Evolutionary conservation across 2,888 invertebrate genomes (phyloP).

Genomic region (Lasiommata megera): DNA sequence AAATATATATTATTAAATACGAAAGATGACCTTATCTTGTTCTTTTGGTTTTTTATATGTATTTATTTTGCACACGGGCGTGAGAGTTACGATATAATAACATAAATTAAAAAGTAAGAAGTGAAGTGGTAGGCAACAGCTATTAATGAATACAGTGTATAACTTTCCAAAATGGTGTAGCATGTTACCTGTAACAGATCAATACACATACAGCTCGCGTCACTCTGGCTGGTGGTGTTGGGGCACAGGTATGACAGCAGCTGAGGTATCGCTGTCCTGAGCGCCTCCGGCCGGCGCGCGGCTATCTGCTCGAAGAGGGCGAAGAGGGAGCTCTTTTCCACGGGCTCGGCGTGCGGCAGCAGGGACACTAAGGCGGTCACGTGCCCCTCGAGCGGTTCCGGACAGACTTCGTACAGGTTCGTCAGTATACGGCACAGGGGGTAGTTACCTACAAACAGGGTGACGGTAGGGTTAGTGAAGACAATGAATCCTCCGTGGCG

Average conservation of each 20-base stretch:
- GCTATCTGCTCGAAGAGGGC: conserved; percentile 92
- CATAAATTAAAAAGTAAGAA: too few species aligned
- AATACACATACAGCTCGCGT: conserved; percentile 72
- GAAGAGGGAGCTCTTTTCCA: conserved; percentile 92
- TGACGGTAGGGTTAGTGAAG: too few species aligned
- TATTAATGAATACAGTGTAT: too few species aligned
- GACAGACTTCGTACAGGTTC: conserved; percentile 94
- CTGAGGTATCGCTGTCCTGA: conserved; percentile 91
- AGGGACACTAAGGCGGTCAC: conserved; percentile 90
- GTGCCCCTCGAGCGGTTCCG: conserved; percentile 92
- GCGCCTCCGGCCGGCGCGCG: conserved; percentile 88
- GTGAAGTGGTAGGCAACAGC: too few species aligned
- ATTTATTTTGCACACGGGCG: too few species aligned
- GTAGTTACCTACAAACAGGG: conserved; percentile 87
- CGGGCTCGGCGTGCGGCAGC: conserved; percentile 90
- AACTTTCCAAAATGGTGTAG: background rate
- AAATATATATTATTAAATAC: too few species aligned
- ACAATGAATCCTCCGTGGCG: too few species aligned
- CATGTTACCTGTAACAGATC: conserved; percentile 62
- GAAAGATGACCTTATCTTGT: too few species aligned
- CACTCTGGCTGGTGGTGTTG: conserved; percentile 55
- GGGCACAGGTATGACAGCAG: conserved; percentile 88
- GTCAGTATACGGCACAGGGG: conserved; percentile 93
- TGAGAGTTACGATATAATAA: too few species aligned
- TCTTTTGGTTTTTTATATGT: too few species aligned